Evolutionary conservation across 2,888 invertebrate genomes (phyloP), one percentile per base, ranked within the genome.

Genomic region (Euclidia mi): DNA sequence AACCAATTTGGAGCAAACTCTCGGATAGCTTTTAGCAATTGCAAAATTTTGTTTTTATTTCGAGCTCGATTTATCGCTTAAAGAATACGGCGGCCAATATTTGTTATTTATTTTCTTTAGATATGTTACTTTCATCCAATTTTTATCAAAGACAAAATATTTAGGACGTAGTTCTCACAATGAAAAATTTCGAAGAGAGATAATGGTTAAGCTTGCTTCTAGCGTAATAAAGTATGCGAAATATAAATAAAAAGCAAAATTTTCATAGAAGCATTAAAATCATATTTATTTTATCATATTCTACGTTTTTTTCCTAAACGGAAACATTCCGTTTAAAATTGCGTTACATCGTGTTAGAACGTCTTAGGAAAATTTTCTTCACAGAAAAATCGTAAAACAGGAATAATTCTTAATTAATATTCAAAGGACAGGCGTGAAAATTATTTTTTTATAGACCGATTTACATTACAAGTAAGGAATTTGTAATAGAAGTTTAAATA

Each of bases 1-100:
- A 84, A 81, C 83, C 85, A 85, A 87, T 87, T 87, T 81, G 76
- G 65, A 83, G 78, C 74, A 79, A 85, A 87, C 81, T 84, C 80
- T 76, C 71, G 75, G 78, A 81, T 81, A 71, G 82, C 82, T 84
- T 84, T 84, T 78, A 82, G 78, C 66, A 65, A 67, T 79, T 81
- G 73, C 78, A 79, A 79, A 79, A 81, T 82, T 83, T 81, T 69
- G 78, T 83, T 81, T 79, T 74, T 64, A 64, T 73, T 64, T 67
- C 4, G 20, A 53, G 29, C 47, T 35, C 41, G 41, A 57, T 61
- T 53, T 64, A 66, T 51, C 12, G 38, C 18, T 43, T 17, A 47
- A 65, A 74, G 75, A 44, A 61, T 52, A 55, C 35, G 50, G 41
- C 28, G 14, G 17, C 18, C 10, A 41, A 56, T 47, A 56, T 52